A percentile compares a stretch with the other conserved stretches of the same genome.
Conservation (phyloP, 2,113 vertebrate genomes). For the Ceyx margarethae region DNA sequence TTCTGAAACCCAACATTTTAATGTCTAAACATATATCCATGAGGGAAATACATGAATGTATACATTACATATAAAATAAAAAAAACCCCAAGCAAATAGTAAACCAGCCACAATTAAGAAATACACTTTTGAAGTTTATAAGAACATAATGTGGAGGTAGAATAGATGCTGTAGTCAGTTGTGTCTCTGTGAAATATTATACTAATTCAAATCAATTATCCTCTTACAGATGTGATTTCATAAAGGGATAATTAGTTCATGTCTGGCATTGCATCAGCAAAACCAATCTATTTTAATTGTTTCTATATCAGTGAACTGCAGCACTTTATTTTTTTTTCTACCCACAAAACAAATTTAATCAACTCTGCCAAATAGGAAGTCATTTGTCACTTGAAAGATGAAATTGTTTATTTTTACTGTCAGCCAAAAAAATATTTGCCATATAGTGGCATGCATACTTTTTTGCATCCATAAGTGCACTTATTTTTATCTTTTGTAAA, state of each 20-base stretch:
- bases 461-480: background rate
- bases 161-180: background rate
- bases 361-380: conserved; percentile 37
- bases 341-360: conserved; percentile 55
- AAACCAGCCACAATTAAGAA: background rate
- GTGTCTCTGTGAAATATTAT: conserved; percentile 10
- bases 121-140: background rate
- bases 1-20: background rate
- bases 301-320: conserved; percentile 48
- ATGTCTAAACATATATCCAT: background rate
- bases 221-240: conserved; percentile 28
- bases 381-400: conserved; percentile 51
- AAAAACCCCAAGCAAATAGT: background rate
- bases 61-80: background rate
- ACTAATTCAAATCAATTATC: conserved; percentile 53
- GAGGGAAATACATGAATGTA: background rate
- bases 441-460: background rate
- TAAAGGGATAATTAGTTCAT: conserved; percentile 41
- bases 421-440: background rate
- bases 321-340: background rate
- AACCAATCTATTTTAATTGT: conserved; percentile 63
- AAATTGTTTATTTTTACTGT: conserved; percentile 39
- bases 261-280: conserved; percentile 34
- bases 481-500: background rate
- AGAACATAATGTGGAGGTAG: background rate